Percentiles rank a stretch among this genome's conserved stretches.
phyloP scores from a whole-genome alignment of 2,888 invertebrate genomes.

The Pogonocherus hispidulus region DNA sequence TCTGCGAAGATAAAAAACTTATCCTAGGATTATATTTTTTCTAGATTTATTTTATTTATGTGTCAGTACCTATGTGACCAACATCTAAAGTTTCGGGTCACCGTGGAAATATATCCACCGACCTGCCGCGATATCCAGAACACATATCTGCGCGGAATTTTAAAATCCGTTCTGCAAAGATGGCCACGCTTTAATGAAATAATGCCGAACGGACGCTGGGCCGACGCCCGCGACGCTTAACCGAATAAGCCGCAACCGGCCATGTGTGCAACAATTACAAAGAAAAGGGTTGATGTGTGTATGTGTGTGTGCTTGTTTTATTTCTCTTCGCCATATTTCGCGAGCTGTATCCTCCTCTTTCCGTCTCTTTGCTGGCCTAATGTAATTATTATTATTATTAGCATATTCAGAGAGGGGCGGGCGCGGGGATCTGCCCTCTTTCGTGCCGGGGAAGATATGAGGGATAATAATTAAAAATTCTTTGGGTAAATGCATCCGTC shows the following conservation, averaged over 20 bases:
- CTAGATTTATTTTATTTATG: no score
- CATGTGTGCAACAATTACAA: slow-evolving; percentile 60
- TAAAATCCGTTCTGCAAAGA: slow-evolving; percentile 67
- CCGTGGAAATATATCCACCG: no score
- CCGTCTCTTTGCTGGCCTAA: slow-evolving; percentile 36
- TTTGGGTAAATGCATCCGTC: slow-evolving; percentile 43
- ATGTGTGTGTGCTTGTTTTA: slow-evolving; percentile 52
- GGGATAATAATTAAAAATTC: slow-evolving; percentile 53
- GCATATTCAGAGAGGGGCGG: slow-evolving; percentile 31
- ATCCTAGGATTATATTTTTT: no score
- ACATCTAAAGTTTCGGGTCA: no score
- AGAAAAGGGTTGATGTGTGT: slow-evolving; percentile 54
- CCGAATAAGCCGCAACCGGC: slow-evolving; percentile 60
- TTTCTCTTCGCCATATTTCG: slow-evolving; percentile 45
- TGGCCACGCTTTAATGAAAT: slow-evolving; percentile 67
- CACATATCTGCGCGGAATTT: slow-evolving; percentile 66
- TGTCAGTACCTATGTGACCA: no score
- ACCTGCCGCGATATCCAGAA: slow-evolving; percentile 66
- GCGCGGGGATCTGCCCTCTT: slow-evolving; percentile 38
- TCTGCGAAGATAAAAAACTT: no score
- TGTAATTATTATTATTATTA: slow-evolving; percentile 51
- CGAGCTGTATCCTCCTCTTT: slow-evolving; percentile 6
- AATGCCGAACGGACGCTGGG: slow-evolving; percentile 56
- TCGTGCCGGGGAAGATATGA: slow-evolving; percentile 50
- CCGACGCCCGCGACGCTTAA: slow-evolving; percentile 57